These are phyloP conservation scores for Frankliniella intonsa DNA, from an alignment of 2,888 invertebrate species.

Conservation along the genomic window DNA sequence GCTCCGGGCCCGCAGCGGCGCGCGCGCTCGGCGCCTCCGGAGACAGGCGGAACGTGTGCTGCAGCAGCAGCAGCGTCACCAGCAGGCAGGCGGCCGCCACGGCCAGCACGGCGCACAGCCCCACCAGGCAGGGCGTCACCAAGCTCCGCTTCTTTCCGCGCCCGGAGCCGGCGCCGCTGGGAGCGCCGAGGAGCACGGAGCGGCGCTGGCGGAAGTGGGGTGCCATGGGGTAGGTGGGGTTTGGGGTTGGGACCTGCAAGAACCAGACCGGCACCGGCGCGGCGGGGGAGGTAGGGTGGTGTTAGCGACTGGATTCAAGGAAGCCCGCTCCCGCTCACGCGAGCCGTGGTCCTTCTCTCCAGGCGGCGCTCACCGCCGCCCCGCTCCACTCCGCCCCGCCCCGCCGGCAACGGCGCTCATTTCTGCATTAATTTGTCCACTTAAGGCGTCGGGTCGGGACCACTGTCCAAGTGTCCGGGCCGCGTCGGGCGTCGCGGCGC, in stretches of 20 bases:
- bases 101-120: constrained; percentile 8
- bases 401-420: neutral
- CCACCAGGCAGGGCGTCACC: constrained; percentile 5
- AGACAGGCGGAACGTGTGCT: neutral
- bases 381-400: neutral
- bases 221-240: neutral
- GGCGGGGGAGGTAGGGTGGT: neutral
- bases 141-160: neutral
- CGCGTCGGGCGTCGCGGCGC: neutral
- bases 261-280: neutral
- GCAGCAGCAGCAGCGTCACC: constrained; percentile 5
- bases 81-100: constrained; percentile 7
- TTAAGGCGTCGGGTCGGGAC: constrained; percentile 8
- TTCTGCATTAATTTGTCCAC: constrained; percentile 25
- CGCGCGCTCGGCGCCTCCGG: neutral
- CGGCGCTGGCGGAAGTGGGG: constrained; percentile 1
- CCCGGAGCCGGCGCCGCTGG: constrained; percentile 3
- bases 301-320: too few species aligned
- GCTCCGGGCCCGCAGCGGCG: neutral
- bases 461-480: neutral
- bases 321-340: too few species aligned
- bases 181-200: neutral
- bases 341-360: neutral
- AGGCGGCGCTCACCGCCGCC: neutral
- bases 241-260: neutral